Conservation (phyloP, 2,888 invertebrate genomes). For the Limnephilus rhombicus region DNA sequence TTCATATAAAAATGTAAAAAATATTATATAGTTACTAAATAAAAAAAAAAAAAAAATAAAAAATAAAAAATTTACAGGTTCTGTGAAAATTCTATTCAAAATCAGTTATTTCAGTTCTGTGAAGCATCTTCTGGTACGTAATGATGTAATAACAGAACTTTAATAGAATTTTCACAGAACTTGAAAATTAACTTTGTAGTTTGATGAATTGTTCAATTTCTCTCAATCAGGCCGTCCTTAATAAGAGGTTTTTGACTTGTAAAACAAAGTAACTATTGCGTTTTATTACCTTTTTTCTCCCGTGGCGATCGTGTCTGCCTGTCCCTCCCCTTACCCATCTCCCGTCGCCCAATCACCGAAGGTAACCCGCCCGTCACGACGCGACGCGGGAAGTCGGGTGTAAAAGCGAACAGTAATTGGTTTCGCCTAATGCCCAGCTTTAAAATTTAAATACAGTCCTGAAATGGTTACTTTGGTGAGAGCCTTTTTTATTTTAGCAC, state of each 20-base stretch:
- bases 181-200: no score
- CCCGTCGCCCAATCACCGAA: constrained; percentile 10
- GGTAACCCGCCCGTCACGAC: constrained; percentile 54
- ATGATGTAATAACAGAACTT: no score
- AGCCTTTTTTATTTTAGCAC: not conserved
- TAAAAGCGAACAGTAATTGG: constrained; percentile 60
- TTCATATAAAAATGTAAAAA: no score
- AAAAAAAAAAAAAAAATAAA: no score
- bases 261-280: no score
- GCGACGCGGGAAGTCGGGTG: constrained; percentile 60
- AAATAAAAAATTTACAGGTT: no score
- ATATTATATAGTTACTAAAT: no score
- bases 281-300: not conserved
- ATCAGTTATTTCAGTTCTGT: no score
- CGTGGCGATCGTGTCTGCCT: not conserved
- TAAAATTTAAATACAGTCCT: constrained; percentile 57
- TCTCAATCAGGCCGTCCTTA: not conserved
- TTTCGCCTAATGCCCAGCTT: constrained; percentile 61
- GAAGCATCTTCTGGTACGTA: no score
- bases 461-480: not conserved
- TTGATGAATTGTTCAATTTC: no score
- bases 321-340: not conserved
- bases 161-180: no score
- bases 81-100: no score
- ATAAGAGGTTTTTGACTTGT: constrained; percentile 10